phyloP scores from a whole-genome alignment of 2,797 vertebrate species.

The Coluber constrictor region DNA sequence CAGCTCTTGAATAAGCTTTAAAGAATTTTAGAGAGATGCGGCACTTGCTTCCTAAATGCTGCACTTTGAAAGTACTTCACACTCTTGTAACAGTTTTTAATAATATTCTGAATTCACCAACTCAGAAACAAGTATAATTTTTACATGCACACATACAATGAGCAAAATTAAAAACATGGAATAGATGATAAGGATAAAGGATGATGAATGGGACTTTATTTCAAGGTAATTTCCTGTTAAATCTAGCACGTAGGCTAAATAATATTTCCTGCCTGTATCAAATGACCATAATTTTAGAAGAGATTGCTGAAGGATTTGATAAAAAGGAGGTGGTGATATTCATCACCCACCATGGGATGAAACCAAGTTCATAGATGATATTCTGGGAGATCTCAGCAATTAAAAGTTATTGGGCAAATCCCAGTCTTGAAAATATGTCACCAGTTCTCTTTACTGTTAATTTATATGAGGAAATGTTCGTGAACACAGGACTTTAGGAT shows the following conservation, averaged over 20 bases:
- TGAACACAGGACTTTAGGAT: neutral
- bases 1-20: neutral
- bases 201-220: neutral
- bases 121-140: neutral
- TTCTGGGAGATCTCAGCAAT: neutral
- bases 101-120: neutral
- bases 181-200: neutral
- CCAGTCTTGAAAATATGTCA: neutral
- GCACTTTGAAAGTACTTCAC: neutral
- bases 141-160: neutral
- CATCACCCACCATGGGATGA: rapidly evolving
- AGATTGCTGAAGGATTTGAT: neutral
- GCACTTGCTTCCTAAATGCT: neutral
- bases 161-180: conserved; percentile 15
- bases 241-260: neutral
- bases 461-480: neutral
- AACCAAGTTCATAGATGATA: neutral
- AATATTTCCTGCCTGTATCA: neutral
- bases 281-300: neutral
- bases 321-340: neutral
- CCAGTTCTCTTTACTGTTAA: neutral
- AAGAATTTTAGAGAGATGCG: neutral
- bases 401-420: neutral
- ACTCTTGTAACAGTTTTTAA: neutral
- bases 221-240: neutral